Percentiles rank a stretch among this genome's conserved stretches.
Conservation (phyloP, 2,113 vertebrate species). For the Xenotilapia longispinis region DNA sequence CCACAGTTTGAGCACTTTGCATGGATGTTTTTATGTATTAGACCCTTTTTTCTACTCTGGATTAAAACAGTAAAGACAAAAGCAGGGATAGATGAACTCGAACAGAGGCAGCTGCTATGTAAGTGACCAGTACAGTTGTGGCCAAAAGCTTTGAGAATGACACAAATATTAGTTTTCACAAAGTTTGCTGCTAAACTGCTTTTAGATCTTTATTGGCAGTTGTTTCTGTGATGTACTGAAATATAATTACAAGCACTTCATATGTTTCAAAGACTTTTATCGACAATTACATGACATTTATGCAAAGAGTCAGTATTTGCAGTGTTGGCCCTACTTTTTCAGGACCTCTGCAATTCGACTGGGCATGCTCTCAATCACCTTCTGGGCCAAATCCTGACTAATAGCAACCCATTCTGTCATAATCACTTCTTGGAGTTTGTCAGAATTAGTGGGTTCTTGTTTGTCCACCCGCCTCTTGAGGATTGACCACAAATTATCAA, state of each 20-base stretch:
- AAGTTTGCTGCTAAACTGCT: neutral
- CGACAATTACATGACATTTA: neutral
- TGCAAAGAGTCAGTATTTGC: neutral
- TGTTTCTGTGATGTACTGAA: neutral
- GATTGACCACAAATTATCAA: rapidly evolving
- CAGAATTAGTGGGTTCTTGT: neutral
- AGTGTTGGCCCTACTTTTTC: neutral
- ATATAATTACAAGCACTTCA: neutral
- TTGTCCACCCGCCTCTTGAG: rapidly evolving
- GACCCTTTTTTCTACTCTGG: neutral
- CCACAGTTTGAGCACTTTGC: neutral
- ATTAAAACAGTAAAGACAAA: neutral
- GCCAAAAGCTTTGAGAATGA: neutral
- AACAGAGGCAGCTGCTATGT: neutral
- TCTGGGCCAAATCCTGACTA: neutral
- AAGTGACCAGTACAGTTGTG: neutral
- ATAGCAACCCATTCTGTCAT: neutral
- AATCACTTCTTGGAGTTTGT: neutral
- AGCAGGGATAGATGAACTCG: neutral
- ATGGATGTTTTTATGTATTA: neutral
- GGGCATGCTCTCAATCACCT: rapidly evolving
- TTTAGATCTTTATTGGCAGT: neutral
- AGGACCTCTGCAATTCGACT: neutral
- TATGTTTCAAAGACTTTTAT: neutral
- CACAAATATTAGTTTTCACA: neutral